A percentile compares a stretch with the other conserved stretches of the same genome.
phyloP scores from a whole-genome alignment of 1,140 invertebrate species.

The Euglossa dilemma region DNA sequence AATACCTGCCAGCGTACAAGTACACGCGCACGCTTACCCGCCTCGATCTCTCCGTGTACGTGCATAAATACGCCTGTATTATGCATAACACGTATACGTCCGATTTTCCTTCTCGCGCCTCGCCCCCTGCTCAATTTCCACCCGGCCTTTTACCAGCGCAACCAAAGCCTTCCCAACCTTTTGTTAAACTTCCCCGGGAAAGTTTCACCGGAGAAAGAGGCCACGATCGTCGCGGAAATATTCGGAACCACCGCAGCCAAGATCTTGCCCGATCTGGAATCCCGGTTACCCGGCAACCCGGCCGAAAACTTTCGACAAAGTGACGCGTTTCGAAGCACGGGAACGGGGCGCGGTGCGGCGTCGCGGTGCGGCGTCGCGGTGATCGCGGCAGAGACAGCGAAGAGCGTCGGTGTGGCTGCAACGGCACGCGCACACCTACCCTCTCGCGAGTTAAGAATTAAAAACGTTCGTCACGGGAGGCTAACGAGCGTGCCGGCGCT shows the following conservation, averaged over 20 bases:
- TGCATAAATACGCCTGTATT: constrained; percentile 53
- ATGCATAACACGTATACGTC: constrained; percentile 32
- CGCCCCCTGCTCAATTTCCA: neutral
- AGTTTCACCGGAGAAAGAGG: neutral
- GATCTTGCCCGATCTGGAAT: neutral
- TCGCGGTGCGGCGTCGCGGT: too few relatives aligned
- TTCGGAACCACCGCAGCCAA: neutral
- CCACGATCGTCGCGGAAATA: neutral
- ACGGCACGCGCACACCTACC: too few relatives aligned
- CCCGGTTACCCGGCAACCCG: neutral
- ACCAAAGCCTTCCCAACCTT: neutral
- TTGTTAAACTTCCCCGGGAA: neutral
- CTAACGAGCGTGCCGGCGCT: constrained; percentile 4
- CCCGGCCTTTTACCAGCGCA: neutral
- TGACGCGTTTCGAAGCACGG: neutral
- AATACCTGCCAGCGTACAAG: constrained; percentile 39
- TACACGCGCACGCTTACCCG: neutral
- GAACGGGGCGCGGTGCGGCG: neutral
- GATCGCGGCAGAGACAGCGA: too few relatives aligned
- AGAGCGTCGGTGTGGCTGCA: too few relatives aligned
- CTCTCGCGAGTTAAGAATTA: constrained; percentile 42
- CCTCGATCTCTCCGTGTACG: constrained; percentile 50
- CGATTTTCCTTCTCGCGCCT: constrained; percentile 10
- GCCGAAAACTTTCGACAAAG: neutral
- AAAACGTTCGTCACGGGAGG: constrained; percentile 26